A percentile compares a stretch with the other conserved stretches of the same genome.
Evolutionary conservation across 2,888 invertebrate species (phyloP).

Genomic region (Hypomecis punctinalis): DNA sequence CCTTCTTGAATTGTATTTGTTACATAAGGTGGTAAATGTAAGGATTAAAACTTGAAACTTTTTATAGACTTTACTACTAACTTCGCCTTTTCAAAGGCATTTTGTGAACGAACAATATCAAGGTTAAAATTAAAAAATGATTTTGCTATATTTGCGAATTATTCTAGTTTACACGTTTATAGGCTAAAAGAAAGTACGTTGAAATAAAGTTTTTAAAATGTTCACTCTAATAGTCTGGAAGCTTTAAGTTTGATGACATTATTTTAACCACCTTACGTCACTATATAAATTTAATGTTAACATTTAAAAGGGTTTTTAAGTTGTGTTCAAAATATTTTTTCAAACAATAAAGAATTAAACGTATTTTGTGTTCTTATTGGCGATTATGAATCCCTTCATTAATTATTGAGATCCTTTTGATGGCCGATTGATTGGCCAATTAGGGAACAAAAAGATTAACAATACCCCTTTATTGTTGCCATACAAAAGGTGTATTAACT

Average conservation of each 20-base stretch:
- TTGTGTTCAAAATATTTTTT: conserved; percentile 9
- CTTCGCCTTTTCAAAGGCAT: no score
- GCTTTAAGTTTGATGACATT: no score
- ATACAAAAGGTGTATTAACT: conserved; percentile 46
- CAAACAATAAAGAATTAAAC: conserved; percentile 15
- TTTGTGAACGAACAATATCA: no score
- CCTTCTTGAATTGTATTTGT: neutral
- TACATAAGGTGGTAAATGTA: neutral
- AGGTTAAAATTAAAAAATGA: no score
- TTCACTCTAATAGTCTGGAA: no score
- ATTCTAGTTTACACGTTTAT: no score
- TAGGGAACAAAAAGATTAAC: conserved; percentile 50
- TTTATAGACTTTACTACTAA: neutral
- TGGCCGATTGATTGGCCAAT: conserved; percentile 53
- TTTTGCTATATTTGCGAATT: no score
- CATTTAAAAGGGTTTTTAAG: neutral
- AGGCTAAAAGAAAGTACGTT: no score
- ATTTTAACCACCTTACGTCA: no score
- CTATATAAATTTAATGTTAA: no score
- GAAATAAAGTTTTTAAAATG: no score
- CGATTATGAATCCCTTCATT: conserved; percentile 37
- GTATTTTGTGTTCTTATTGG: conserved; percentile 7
- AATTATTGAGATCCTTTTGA: conserved; percentile 36
- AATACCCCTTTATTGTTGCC: conserved; percentile 34
- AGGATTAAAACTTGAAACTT: no score